Evolutionary conservation across 1,140 invertebrate genomes (phyloP).

Genomic region (Samia ricini): DNA sequence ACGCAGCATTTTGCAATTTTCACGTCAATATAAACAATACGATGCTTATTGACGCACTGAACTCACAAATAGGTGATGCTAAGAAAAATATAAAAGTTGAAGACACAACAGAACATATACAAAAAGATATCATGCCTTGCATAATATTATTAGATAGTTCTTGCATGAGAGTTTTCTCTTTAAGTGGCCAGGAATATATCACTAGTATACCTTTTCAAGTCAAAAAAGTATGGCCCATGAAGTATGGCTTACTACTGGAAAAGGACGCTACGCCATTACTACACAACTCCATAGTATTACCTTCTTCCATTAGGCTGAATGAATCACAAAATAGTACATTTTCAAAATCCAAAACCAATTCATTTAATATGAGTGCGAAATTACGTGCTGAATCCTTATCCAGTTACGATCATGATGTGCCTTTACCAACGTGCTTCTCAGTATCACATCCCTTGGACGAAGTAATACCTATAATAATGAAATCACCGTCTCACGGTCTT

Average conservation of each 20-base stretch:
- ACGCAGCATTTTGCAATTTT: slow-evolving; percentile 90
- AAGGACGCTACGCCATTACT: slow-evolving; percentile 76
- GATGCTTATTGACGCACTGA: slow-evolving; percentile 74
- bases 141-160: slow-evolving; percentile 88
- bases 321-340: slow-evolving; percentile 60
- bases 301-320: slow-evolving; percentile 53
- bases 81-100: slow-evolving; percentile 71
- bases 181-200: slow-evolving; percentile 89
- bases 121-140: slow-evolving; percentile 68
- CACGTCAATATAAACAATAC: slow-evolving; percentile 78
- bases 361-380: slow-evolving; percentile 61
- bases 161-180: slow-evolving; percentile 87
- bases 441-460: slow-evolving; percentile 93
- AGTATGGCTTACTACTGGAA: slow-evolving; percentile 88
- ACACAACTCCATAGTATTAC: slow-evolving; percentile 55
- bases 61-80: slow-evolving; percentile 66
- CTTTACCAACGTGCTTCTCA: slow-evolving; percentile 86
- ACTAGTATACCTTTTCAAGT: slow-evolving; percentile 92
- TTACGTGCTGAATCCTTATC: slow-evolving; percentile 56
- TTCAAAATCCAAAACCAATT: slow-evolving; percentile 45
- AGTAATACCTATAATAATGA: slow-evolving; percentile 89
- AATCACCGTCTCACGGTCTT: slow-evolving; percentile 77
- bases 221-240: slow-evolving; percentile 85
- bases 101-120: slow-evolving; percentile 66
- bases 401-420: slow-evolving; percentile 60